Percentiles rank a stretch among this genome's conserved stretches.
Evolutionary conservation across 2,113 vertebrate genomes (phyloP).

Genomic region (Hoplias malabaricus): DNA sequence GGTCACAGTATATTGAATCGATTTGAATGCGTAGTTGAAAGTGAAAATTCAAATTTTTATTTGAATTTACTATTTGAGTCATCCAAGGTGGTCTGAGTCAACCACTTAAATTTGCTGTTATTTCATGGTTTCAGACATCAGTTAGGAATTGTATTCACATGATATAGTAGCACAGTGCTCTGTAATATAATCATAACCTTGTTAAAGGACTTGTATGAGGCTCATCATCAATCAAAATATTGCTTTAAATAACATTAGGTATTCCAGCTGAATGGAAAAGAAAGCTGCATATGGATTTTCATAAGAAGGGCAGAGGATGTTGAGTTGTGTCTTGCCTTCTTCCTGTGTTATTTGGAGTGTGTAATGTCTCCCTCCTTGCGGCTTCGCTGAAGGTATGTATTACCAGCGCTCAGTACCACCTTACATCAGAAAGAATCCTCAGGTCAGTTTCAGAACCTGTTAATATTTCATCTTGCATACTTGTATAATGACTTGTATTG

Average conservation of each 20-base stretch:
- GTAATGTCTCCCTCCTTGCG: conserved; percentile 63
- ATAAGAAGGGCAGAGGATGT: neutral
- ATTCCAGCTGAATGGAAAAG: neutral
- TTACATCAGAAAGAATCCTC: conserved; percentile 55
- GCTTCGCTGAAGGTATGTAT: conserved; percentile 65
- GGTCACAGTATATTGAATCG: too few species aligned
- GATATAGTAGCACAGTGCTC: neutral
- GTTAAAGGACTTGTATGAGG: neutral
- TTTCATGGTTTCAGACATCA: neutral
- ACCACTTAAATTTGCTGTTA: neutral
- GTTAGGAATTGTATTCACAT: neutral
- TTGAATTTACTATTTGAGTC: neutral
- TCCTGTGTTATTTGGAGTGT: conserved; percentile 47
- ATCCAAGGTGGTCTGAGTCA: neutral
- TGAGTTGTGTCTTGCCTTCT: neutral
- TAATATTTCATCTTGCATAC: conserved; percentile 73
- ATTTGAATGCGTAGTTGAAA: too few species aligned
- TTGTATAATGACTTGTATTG: conserved; percentile 72
- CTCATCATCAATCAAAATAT: neutral
- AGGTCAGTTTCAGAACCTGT: conserved; percentile 72
- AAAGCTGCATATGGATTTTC: conserved; percentile 3
- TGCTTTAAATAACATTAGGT: neutral
- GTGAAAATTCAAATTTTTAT: neutral
- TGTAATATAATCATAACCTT: neutral
- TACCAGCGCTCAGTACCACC: conserved; percentile 58